These are phyloP conservation scores for Indri indri DNA, from an alignment of 2,113 vertebrate genomes.

Conservation along the genomic window DNA sequence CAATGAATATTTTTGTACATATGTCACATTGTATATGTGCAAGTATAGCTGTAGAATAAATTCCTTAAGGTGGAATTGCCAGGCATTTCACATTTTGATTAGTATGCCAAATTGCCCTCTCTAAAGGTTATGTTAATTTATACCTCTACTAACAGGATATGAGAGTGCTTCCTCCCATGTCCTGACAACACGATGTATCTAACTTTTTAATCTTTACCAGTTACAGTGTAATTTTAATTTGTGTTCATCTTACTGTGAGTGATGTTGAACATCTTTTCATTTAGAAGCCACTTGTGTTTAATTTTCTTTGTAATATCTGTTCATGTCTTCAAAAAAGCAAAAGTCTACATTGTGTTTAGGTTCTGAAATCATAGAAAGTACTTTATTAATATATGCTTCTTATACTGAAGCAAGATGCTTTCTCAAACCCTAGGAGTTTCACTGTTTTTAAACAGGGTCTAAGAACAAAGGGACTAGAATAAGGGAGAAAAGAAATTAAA, in stretches of 20 bases:
- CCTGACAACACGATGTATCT: too few relatives aligned
- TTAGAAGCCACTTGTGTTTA: background rate
- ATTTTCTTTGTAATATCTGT: background rate
- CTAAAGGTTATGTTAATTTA: too few relatives aligned
- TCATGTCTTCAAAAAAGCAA: background rate
- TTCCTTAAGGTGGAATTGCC: too few relatives aligned
- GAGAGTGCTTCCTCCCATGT: too few relatives aligned
- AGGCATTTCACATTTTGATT: too few relatives aligned
- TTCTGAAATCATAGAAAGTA: background rate
- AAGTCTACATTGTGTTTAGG: background rate
- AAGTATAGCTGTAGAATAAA: too few relatives aligned
- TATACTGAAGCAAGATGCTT: background rate
- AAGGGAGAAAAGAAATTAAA: background rate
- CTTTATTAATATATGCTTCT: background rate
- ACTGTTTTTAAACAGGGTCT: background rate
- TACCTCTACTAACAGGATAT: too few relatives aligned
- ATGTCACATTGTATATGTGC: too few relatives aligned
- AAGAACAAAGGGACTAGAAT: background rate
- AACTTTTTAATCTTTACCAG: too few relatives aligned
- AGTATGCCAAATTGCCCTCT: too few relatives aligned
- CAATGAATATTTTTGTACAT: too few relatives aligned
- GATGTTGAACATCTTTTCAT: background rate
- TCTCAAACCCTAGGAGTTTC: background rate
- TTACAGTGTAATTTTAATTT: background rate
- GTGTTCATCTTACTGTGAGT: background rate